phyloP scores from a whole-genome alignment of 2,797 vertebrate species.

The Ispidina picta region DNA sequence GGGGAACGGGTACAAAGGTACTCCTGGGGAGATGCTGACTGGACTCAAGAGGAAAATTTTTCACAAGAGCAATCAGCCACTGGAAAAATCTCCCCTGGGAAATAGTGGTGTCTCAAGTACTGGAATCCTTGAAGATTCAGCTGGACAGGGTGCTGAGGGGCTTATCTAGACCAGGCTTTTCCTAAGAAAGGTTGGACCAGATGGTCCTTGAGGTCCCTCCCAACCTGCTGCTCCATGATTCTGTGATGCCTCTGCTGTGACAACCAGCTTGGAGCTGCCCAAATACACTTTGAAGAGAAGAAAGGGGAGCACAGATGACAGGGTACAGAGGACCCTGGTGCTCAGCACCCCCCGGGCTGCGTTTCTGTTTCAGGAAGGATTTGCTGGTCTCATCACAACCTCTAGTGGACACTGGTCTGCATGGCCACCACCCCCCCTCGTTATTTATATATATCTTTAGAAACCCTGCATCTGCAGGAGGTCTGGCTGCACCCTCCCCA shows the following conservation, averaged over 20 bases:
- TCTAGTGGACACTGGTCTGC: neutral
- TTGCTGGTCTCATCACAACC: slow-evolving; percentile 12
- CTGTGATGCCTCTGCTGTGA: fast-evolving
- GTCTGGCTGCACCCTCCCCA: neutral
- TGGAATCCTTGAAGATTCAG: neutral
- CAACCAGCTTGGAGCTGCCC: neutral
- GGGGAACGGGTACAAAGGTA: neutral
- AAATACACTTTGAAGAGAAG: fast-evolving
- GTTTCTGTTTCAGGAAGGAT: neutral
- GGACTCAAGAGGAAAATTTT: neutral
- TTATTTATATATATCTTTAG: neutral
- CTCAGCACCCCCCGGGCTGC: neutral
- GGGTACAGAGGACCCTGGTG: neutral
- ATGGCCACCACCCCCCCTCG: neutral
- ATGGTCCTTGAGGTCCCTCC: neutral
- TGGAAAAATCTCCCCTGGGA: neutral
- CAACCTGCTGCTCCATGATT: neutral
- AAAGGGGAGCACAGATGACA: fast-evolving
- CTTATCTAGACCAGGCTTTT: neutral
- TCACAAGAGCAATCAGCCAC: neutral
- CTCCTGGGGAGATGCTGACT: neutral
- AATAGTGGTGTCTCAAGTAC: neutral
- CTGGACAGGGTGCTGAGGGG: neutral
- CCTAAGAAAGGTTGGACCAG: neutral
- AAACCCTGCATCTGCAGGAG: neutral